A percentile compares a stretch with the other conserved stretches of the same genome.
Conservation (phyloP, 2,113 vertebrate species). For the Campylomormyrus numenius region DNA sequence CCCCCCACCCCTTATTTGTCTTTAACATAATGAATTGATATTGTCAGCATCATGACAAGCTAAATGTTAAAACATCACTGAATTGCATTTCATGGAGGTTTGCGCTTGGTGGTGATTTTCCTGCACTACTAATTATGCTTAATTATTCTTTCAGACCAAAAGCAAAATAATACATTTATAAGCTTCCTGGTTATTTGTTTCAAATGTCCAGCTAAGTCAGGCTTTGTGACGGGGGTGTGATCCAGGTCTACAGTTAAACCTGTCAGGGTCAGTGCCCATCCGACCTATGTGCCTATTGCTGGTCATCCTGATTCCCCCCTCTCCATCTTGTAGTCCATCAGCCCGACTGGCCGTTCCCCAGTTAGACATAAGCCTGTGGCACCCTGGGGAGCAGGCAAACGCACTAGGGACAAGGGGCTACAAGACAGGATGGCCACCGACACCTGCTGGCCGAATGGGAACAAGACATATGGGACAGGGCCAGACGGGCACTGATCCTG, state of each 20-base stretch:
- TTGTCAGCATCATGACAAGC: background rate
- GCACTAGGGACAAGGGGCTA: background rate
- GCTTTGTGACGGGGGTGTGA: background rate
- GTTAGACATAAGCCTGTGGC: no score
- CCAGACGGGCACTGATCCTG: background rate
- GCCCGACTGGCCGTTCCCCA: no score
- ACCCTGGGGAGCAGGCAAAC: no score
- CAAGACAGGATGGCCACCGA: background rate
- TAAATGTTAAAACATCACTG: background rate
- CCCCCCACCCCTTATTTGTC: slow-evolving; percentile 1
- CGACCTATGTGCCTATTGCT: slow-evolving; percentile 31
- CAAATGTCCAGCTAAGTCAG: background rate
- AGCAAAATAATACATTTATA: background rate
- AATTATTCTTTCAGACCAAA: background rate
- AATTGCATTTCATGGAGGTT: background rate
- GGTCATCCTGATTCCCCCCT: background rate
- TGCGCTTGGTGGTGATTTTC: background rate
- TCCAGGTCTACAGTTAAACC: background rate
- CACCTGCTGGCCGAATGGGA: background rate
- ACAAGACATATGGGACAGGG: background rate
- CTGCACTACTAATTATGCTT: background rate
- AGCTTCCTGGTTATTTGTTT: background rate
- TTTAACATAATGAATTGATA: slow-evolving; percentile 6
- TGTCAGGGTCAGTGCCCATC: slow-evolving; percentile 60
- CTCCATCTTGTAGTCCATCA: no score